Evolutionary conservation across 2,113 vertebrate species (phyloP).

Genomic region (Rhizomys pruinosus): DNA sequence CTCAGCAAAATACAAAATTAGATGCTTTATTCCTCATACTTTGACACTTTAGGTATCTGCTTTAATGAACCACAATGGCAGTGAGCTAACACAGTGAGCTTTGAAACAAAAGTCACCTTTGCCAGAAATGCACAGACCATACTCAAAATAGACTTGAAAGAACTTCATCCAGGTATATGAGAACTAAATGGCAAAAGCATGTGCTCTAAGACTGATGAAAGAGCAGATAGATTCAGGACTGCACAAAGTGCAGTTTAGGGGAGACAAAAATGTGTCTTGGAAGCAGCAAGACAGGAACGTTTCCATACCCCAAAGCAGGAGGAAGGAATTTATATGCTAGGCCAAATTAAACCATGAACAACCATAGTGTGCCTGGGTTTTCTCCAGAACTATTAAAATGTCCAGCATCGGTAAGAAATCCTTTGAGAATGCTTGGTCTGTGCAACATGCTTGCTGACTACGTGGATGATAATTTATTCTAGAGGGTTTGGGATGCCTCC

Average conservation of each 20-base stretch:
- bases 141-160: background rate
- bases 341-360: background rate
- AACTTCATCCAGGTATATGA: background rate
- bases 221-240: background rate
- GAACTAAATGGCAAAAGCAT: background rate
- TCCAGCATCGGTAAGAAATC: background rate
- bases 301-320: background rate
- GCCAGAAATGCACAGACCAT: background rate
- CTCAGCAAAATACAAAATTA: background rate
- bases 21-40: background rate
- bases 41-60: too few relatives aligned
- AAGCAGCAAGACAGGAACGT: background rate
- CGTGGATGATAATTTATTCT: background rate
- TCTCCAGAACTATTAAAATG: background rate
- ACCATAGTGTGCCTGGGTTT: background rate
- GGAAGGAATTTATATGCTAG: background rate
- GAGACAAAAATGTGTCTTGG: background rate
- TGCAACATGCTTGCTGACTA: background rate
- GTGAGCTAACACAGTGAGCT: too few relatives aligned
- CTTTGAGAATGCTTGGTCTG: background rate
- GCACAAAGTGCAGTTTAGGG: background rate
- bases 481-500: background rate
- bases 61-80: too few relatives aligned
- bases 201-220: background rate
- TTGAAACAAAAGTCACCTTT: background rate